Conservation (phyloP, 1,140 invertebrate species). For the Globodera ellingtonae region DNA sequence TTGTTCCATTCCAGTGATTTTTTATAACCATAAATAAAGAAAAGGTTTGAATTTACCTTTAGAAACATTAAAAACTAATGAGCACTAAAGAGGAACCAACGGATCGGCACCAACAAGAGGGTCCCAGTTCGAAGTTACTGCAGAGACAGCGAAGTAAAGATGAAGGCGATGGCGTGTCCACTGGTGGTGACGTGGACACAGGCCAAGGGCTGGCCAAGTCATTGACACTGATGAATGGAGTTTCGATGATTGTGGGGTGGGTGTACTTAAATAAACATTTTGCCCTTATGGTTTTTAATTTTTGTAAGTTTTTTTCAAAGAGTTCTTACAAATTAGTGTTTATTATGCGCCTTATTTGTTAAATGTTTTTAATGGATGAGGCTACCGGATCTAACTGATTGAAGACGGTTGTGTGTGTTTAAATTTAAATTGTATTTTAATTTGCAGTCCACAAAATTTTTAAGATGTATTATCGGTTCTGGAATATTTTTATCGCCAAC, state of each 20-base stretch:
- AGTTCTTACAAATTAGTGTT: no score
- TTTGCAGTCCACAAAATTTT: neutral
- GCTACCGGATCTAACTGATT: no score
- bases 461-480: conserved; percentile 66
- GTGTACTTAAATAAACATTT: neutral
- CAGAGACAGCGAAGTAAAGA: conserved; percentile 8
- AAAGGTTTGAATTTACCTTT: no score
- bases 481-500: conserved; percentile 94
- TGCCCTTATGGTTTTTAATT: no score
- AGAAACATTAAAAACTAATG: neutral
- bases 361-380: no score
- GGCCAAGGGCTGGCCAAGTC: conserved; percentile 47
- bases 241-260: conserved; percentile 54
- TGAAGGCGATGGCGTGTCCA: conserved; percentile 7
- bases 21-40: no score
- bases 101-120: neutral
- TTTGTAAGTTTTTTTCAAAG: no score
- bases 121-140: conserved; percentile 17
- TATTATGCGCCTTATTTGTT: no score
- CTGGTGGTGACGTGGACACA: conserved; percentile 32
- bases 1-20: no score
- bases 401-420: no score
- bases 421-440: no score
- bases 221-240: conserved; percentile 61
- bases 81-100: neutral